These are phyloP conservation scores for Tympanoctomys barrerae DNA, from an alignment of 2,797 vertebrate genomes.

Conservation along the genomic window DNA sequence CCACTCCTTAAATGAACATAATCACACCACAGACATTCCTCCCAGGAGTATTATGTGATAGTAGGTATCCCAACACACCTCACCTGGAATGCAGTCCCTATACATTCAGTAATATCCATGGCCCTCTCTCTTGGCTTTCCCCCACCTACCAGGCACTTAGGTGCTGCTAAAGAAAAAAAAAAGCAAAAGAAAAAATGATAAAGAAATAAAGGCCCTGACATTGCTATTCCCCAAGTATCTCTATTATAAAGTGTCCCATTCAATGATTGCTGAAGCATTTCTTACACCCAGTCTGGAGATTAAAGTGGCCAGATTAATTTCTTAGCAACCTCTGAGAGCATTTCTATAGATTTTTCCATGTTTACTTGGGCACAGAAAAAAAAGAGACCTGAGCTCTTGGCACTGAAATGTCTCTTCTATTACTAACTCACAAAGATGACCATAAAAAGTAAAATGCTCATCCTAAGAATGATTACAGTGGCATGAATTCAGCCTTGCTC, in stretches of 20 bases:
- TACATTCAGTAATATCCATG: neutral
- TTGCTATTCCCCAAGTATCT: neutral
- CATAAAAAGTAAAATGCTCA: slow-evolving; percentile 59
- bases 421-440: slow-evolving; percentile 62
- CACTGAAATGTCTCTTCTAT: slow-evolving; percentile 56
- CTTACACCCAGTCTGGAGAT: neutral
- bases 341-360: slow-evolving; percentile 77
- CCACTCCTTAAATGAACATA: neutral
- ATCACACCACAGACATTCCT: neutral
- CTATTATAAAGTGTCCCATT: neutral
- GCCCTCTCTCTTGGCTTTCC: neutral
- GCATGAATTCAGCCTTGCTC: neutral
- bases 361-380: slow-evolving; percentile 60
- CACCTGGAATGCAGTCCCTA: neutral
- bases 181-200: neutral
- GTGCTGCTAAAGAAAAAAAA: neutral
- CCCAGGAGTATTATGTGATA: neutral
- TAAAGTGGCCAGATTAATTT: slow-evolving; percentile 46
- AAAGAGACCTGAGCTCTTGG: slow-evolving; percentile 55
- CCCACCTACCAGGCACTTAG: neutral
- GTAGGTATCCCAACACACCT: neutral
- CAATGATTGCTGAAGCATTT: neutral
- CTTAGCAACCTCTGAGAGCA: slow-evolving; percentile 52
- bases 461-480: slow-evolving; percentile 39
- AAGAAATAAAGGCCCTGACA: neutral